Conservation (phyloP, 2,888 invertebrate species). For the Archips crataeganus region DNA sequence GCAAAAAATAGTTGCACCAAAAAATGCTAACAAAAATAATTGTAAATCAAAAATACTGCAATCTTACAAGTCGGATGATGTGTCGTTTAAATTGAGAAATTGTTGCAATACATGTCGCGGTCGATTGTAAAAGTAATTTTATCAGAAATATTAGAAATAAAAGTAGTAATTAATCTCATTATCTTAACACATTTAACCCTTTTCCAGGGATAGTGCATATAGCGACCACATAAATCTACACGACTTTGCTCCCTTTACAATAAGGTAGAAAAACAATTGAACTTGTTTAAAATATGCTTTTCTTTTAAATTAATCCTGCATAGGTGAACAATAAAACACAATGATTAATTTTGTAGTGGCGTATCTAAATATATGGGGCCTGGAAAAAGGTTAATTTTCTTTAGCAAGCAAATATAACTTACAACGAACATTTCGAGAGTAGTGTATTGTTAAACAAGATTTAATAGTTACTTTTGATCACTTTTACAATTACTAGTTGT, state of each 20-base stretch:
- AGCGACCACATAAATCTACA: too few species aligned
- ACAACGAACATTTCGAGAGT: background rate
- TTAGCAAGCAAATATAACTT: too few species aligned
- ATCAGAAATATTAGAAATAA: background rate
- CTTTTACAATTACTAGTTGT: background rate
- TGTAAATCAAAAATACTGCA: slow-evolving; percentile 32
- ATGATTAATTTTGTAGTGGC: too few species aligned
- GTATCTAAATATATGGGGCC: too few species aligned
- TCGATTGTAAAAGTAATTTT: background rate
- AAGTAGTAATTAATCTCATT: background rate
- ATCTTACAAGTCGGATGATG: background rate
- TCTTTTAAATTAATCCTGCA: too few species aligned
- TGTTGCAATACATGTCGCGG: background rate
- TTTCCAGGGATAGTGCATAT: too few species aligned
- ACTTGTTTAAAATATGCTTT: too few species aligned
- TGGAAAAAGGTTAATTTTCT: too few species aligned
- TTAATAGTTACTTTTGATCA: background rate
- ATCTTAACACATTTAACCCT: background rate
- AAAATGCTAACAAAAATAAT: slow-evolving; percentile 35
- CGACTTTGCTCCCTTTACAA: too few species aligned
- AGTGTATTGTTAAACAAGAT: background rate
- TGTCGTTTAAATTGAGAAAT: background rate
- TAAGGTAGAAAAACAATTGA: too few species aligned
- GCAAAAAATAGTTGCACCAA: slow-evolving; percentile 11
- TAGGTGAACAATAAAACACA: too few species aligned